Conservation (phyloP, 2,888 invertebrate species). For the Platycnemis pennipes region DNA sequence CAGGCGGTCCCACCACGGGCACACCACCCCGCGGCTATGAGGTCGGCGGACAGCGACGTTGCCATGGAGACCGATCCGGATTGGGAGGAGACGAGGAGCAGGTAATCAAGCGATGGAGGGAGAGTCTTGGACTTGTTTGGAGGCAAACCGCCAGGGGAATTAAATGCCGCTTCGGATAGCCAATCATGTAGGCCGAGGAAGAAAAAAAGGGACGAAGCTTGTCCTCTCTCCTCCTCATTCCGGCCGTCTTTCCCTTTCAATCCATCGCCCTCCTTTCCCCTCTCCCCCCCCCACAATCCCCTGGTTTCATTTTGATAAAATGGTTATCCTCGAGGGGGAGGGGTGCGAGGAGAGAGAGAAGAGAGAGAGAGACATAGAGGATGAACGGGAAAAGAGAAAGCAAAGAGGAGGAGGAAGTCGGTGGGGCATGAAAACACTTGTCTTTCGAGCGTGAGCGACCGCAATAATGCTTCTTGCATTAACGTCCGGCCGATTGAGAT, state of each 20-base stretch:
- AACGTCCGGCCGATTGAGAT: not conserved
- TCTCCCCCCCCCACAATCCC: not conserved
- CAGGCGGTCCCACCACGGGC: not conserved
- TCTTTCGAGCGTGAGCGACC: not conserved
- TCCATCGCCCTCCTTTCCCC: not conserved
- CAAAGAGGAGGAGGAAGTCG: not conserved
- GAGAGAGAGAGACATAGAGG: not conserved
- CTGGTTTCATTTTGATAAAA: not conserved
- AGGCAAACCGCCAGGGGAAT: conserved; percentile 28
- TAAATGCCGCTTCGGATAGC: not conserved
- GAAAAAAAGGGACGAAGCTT: not conserved
- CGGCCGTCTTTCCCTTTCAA: not conserved
- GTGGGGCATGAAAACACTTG: not conserved
- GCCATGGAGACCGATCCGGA: conserved; percentile 65
- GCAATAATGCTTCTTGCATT: not conserved
- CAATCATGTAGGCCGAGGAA: not conserved
- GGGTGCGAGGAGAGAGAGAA: not conserved
- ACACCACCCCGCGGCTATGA: not conserved
- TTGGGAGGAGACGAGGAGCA: conserved; percentile 63
- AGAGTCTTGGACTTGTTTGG: not conserved
- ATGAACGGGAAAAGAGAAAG: no score
- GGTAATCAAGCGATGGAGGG: conserved; percentile 49
- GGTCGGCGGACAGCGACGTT: conserved; percentile 52
- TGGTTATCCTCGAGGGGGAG: not conserved
- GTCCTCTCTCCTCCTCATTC: not conserved